These are phyloP conservation scores for Oophaga pumilio DNA, from an alignment of 2,113 vertebrate species.

Conservation along the genomic window DNA sequence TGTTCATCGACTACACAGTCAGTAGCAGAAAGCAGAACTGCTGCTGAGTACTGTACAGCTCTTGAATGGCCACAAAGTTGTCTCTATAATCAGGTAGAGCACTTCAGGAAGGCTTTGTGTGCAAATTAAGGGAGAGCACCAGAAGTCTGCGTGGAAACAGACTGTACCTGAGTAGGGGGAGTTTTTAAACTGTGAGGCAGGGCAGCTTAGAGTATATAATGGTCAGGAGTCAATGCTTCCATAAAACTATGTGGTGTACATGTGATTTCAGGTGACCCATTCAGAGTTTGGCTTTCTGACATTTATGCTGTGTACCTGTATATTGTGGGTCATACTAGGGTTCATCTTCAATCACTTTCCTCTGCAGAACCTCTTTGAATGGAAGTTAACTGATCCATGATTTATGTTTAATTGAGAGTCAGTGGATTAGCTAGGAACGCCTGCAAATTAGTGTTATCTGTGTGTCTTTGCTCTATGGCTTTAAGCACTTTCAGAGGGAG, in stretches of 20 bases:
- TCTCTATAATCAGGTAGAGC: no score
- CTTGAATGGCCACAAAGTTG: no score
- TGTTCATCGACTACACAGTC: no score
- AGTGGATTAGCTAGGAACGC: not conserved
- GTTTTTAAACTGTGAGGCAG: no score
- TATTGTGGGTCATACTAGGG: not conserved
- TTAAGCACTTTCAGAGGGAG: slow-evolving; percentile 1
- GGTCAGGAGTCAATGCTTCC: not conserved
- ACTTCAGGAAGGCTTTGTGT: no score
- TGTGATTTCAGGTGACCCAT: not conserved
- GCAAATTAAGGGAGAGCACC: no score
- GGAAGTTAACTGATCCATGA: not conserved
- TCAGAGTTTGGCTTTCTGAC: not conserved
- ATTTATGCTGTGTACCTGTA: not conserved
- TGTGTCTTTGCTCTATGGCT: not conserved
- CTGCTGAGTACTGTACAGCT: no score
- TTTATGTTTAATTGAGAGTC: not conserved
- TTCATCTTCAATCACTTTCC: not conserved
- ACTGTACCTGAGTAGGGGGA: no score
- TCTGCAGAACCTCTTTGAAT: not conserved
- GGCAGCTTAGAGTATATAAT: no score
- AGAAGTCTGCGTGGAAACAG: no score
- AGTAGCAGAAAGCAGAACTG: no score
- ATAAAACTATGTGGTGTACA: not conserved
- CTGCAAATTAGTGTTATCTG: not conserved